Percentiles rank a stretch among this genome's conserved stretches.
Conservation (phyloP, 1,140 invertebrate species). For the Trichonephila inaurata region DNA sequence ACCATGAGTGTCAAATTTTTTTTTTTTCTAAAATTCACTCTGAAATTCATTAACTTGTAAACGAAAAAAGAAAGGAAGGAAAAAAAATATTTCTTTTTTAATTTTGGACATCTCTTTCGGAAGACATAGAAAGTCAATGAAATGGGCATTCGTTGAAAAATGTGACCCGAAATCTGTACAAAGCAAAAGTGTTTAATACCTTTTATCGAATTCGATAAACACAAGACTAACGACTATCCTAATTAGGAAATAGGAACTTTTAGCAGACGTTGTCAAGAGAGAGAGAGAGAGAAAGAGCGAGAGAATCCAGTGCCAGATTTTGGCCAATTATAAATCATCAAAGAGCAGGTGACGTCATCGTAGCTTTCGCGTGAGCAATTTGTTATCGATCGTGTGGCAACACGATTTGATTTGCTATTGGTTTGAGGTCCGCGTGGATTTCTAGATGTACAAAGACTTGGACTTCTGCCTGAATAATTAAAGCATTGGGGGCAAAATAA, state of each 20-base stretch:
- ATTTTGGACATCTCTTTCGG: neutral
- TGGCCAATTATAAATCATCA: constrained; percentile 77
- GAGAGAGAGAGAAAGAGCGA: constrained; percentile 52
- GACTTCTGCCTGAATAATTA: constrained; percentile 76
- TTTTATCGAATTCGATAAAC: constrained; percentile 40
- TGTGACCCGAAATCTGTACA: neutral
- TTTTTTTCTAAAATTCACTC: neutral
- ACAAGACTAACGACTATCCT: constrained; percentile 16
- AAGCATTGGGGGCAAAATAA: constrained; percentile 76
- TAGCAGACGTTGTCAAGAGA: constrained; percentile 60
- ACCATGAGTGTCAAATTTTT: neutral
- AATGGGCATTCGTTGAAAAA: neutral
- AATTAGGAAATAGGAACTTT: constrained; percentile 72
- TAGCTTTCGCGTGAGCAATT: constrained; percentile 76
- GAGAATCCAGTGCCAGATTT: constrained; percentile 74
- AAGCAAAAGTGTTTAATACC: constrained; percentile 25
- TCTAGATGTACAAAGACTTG: constrained; percentile 75
- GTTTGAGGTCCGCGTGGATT: constrained; percentile 73
- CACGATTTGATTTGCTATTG: constrained; percentile 76
- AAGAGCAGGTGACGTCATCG: constrained; percentile 77
- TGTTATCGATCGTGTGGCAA: constrained; percentile 76
- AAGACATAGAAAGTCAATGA: neutral
- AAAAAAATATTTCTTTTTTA: too few relatives aligned
- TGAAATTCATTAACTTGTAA: neutral
- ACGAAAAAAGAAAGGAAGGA: neutral